phyloP scores from a whole-genome alignment of 1,140 invertebrate species.

The Holotrichia oblita region DNA sequence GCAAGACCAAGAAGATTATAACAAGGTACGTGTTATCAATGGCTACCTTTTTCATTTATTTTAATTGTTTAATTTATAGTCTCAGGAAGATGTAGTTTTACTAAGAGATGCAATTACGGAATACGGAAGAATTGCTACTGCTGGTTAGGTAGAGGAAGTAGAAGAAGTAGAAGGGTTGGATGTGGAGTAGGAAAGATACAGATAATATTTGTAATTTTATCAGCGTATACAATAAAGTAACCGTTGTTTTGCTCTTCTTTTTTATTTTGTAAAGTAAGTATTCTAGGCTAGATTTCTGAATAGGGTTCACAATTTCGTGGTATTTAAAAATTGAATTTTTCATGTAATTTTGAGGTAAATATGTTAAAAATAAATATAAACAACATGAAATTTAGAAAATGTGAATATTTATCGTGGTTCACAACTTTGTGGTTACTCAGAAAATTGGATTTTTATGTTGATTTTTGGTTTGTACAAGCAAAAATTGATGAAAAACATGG shows the following conservation, averaged over 20 bases:
- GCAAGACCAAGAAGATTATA: neutral
- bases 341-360: conserved; percentile 13
- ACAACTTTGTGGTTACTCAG: conserved; percentile 1
- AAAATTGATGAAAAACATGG: conserved; percentile 2
- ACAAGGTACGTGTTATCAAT: conserved; percentile 6
- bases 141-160: neutral
- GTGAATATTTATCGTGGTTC: neutral
- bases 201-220: neutral
- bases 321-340: conserved; percentile 5
- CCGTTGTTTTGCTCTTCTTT: neutral
- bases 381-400: neutral
- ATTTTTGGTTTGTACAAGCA: neutral
- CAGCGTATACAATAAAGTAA: conserved; percentile 1
- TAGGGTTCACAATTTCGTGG: neutral
- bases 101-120: neutral
- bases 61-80: conserved; percentile 10
- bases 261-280: conserved; percentile 14
- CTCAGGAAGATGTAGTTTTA: neutral
- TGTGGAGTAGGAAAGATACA: neutral
- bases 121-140: neutral
- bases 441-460: conserved; percentile 14
- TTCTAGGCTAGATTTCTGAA: neutral
- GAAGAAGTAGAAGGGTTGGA: neutral
- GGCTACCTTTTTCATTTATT: neutral
- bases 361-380: neutral